Evolutionary conservation across 2,113 vertebrate genomes (phyloP).

Genomic region (Pollimyrus isidori): DNA sequence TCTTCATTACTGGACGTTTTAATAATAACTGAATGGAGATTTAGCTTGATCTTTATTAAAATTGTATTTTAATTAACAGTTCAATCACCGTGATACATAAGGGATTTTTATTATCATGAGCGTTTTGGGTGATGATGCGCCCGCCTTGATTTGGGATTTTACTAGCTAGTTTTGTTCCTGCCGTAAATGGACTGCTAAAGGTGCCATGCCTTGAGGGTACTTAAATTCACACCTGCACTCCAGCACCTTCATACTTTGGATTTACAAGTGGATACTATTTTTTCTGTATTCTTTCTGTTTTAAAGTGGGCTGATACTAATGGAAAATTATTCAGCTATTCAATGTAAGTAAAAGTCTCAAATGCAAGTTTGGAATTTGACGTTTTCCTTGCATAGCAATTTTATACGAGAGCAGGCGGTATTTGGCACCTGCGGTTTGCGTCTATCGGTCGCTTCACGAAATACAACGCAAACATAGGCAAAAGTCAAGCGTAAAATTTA

Average conservation of each 20-base stretch:
- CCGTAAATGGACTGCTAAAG: conserved; percentile 17
- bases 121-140: not conserved
- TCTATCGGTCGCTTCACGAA: not conserved
- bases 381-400: not conserved
- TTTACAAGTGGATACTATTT: conserved; percentile 37
- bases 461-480: not conserved
- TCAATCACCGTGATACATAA: not conserved
- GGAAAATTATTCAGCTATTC: conserved; percentile 47
- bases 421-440: not conserved
- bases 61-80: not conserved
- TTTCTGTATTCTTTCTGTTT: not conserved
- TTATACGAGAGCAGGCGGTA: not conserved
- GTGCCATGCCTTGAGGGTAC: conserved; percentile 31
- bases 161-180: conserved; percentile 5
- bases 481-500: not conserved
- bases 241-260: conserved; percentile 27
- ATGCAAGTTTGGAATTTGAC: not conserved
- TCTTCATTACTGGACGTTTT: not conserved
- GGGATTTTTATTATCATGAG: not conserved
- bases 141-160: conserved; percentile 3
- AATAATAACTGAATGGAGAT: not conserved
- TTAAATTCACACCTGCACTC: conserved; percentile 25
- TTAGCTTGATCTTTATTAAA: not conserved
- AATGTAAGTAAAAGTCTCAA: conserved; percentile 36
- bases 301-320: conserved; percentile 33